Evolutionary conservation across 2,113 vertebrate genomes (phyloP), one percentile per base, ranked within the genome.

Genomic region (Zosterops japonicus): DNA sequence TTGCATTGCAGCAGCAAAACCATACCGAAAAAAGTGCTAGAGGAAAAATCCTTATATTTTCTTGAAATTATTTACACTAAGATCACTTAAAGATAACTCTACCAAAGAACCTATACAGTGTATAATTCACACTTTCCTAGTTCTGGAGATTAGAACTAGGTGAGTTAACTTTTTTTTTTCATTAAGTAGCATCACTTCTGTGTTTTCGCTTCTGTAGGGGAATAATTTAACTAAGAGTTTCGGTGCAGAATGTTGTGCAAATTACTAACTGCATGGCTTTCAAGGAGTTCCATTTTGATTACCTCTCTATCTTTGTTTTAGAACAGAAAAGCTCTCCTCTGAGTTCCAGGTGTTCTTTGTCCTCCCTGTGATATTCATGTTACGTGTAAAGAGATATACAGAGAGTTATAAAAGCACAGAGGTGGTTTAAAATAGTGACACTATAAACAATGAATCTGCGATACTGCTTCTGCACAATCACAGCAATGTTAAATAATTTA

Each of bases 201-300:
- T 61, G n/a, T 29, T 90, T 63, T 55, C 15, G 9, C 18, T 50
- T 33, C 39, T 55, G 12, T 4, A 83, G 15, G 19, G n/a, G 16
- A 91, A 89, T 24, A 28, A 94, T 57, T 87, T 91, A 79, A 89
- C 1, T 1, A 50, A 61, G 22, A 76, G 61, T 46, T 95, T 94
- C 2, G 2, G 55, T 46, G 86, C 15, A 44, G n/a, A 49, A n/a
- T 19, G 20, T 12, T 46, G 24, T 16, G 3, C 18, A 60, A 74
- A 50, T 59, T 52, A 63, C 18, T 56, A 83, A 67, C 17, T 0
- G 0, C 14, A 5, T 0, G 13, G 46, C 23, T 50, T 79, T 68
- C 49, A 44, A 61, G 44, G 12, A 89, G 8, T 35, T 64, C 27
- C 28, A 16, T 31, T 95, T 69, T 68, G 31, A 61, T 64, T 69